Percentiles rank a stretch among this genome's conserved stretches.
These are phyloP conservation scores for Gila robusta DNA, from an alignment of 2,797 vertebrate species.

Conservation along the genomic window DNA sequence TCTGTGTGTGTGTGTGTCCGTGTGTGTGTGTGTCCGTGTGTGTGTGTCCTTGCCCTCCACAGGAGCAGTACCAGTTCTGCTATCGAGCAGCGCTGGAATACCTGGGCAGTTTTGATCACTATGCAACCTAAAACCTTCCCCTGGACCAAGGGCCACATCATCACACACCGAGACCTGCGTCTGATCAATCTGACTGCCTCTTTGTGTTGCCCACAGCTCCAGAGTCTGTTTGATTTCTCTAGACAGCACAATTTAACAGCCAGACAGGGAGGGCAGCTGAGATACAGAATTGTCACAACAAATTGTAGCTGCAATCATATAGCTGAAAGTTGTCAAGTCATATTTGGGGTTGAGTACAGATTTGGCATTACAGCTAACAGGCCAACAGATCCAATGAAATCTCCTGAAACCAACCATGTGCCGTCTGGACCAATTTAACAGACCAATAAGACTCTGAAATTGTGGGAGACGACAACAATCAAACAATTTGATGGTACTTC, in stretches of 20 bases:
- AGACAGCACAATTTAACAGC: constrained; percentile 38
- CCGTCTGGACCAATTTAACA: constrained; percentile 36
- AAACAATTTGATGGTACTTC: constrained; percentile 2
- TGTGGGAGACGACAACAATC: constrained; percentile 18
- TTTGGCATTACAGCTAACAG: background rate
- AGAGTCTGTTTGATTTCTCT: constrained; percentile 36
- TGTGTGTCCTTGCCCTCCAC: constrained; percentile 23
- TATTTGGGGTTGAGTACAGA: background rate
- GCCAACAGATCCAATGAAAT: constrained; percentile 7
- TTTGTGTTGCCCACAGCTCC: constrained; percentile 29
- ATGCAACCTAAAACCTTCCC: constrained; percentile 95
- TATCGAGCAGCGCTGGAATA: constrained; percentile 98
- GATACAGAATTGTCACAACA: constrained; percentile 25
- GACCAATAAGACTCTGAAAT: constrained; percentile 14
- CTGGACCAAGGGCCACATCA: constrained; percentile 70
- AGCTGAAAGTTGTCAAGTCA: constrained; percentile 21
- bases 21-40: background rate
- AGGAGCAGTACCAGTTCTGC: constrained; percentile 99
- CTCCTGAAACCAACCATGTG: background rate
- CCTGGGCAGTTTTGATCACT: constrained; percentile 99
- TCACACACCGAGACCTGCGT: constrained; percentile 78
- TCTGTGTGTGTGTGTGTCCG: background rate
- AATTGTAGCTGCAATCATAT: constrained; percentile 11
- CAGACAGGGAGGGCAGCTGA: constrained; percentile 18
- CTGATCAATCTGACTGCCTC: constrained; percentile 44